phyloP scores from a whole-genome alignment of 2,797 vertebrate species.

The Falco biarmicus region DNA sequence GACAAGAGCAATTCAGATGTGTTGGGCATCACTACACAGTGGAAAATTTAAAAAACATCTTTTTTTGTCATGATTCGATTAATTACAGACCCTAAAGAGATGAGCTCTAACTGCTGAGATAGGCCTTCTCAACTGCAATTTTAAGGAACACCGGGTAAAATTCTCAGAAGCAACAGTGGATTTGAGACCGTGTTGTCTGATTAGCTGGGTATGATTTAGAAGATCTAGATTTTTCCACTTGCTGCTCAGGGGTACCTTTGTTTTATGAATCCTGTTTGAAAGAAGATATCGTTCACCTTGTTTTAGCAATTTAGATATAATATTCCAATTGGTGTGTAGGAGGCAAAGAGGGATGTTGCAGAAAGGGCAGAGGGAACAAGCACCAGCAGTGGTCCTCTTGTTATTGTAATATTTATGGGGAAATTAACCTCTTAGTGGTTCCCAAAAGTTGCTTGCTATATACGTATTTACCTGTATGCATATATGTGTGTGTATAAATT shows the following conservation, averaged over 20 bases:
- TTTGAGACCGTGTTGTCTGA: not conserved
- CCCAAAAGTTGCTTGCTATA: not conserved
- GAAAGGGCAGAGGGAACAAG: not conserved
- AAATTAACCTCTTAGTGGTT: not conserved
- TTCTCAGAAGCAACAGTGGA: not conserved
- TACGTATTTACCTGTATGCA: not conserved
- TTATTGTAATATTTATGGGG: not conserved
- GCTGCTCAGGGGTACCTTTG: not conserved
- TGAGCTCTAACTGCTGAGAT: not conserved
- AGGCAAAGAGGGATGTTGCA: not conserved
- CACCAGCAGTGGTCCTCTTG: not conserved
- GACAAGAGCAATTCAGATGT: not conserved
- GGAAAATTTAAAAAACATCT: not conserved
- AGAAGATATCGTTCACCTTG: not conserved
- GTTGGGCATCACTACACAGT: not conserved
- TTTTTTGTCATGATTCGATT: not conserved
- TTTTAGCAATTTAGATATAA: slow-evolving; percentile 8
- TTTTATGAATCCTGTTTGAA: not conserved
- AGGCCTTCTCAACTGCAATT: not conserved
- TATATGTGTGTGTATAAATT: not conserved
- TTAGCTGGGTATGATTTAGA: not conserved
- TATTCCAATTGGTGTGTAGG: not conserved
- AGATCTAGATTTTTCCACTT: not conserved
- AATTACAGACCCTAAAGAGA: not conserved
- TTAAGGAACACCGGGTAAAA: not conserved